Base-by-base conservation (phyloP, 2,888 invertebrate species). In the Tinea trinotella region DNA sequence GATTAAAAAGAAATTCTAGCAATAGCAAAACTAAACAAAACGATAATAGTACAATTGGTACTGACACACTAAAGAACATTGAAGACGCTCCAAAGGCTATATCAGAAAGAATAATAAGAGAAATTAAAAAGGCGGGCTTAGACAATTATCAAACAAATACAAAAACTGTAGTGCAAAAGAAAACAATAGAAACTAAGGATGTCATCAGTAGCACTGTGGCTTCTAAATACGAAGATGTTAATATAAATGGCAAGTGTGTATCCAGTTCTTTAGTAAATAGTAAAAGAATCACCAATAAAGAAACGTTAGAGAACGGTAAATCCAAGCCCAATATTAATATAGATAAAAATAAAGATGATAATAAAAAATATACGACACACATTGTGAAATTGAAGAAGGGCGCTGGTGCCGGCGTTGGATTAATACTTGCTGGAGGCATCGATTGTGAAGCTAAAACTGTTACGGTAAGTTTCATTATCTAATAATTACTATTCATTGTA, bases 391-490 rank as follows among this genome's bases (percentile, higher is more conserved):
- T 87, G 34, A 73, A 70, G 61, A 74, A 78, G 54, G 85, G 82
- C 35, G 71, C 71, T 58, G 83, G 78, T 50, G 69, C 93, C 17
- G 94, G 93, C 66, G 92, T 96, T 57, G 96, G 96, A 44, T 92
- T 96, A 57, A 95, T 94, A 46, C 82, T 97, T 62, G 95, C 95
- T 53, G 96, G 96, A 56, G 96, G 96, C 53, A 90, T 91, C 13
- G 96, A 97, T 72, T 96, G 95, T 71, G 96, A 96, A 87, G 92
- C 93, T 65, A 96, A 95, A 83, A 95, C 95, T 76, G 95, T 96
- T 60, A 95, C 95, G 67, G 95, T 94, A 76, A 83, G 90, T 81
- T 59, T 50, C 13, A 15, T 12, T 40, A 40, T 30, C 3, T 7
- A 30, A 30, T 30, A 30, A 30, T 30, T 30, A 30, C 30, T n/a